Base-by-base conservation (phyloP, 2,113 vertebrate species). In the Ceyx cyanopectus region DNA sequence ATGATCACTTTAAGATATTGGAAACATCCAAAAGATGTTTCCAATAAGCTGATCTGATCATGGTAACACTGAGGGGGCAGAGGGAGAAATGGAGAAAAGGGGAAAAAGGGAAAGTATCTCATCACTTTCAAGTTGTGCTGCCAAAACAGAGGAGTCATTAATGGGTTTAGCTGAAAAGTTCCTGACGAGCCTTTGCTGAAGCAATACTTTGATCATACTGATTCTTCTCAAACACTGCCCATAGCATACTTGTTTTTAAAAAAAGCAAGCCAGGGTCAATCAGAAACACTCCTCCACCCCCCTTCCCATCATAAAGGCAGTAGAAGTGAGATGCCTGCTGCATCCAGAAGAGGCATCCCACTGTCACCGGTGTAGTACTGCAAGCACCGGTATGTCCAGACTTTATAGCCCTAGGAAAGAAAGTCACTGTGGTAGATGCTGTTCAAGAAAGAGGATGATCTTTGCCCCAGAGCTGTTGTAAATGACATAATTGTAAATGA, bases 381-480 rank as follows among this genome's bases (percentile, higher is more conserved):
- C 48, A 24, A 10, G 16, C 57, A 29, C 34, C 29, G 18, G 41
- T 1, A 6, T 1, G 18, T 46, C 22, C 58, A 54, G 21, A 26
- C 53, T 22, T 7, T 5, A 32, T 9, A 75, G 90, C 14, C 41
- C 23, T 22, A 51, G 58, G 66, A 0, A 1, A 87, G 27, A 61
- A 75, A 75, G 30, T 16, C 43, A 34, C 45, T 30, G 57, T 2
- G 8, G n/a, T 8, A 88, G 48, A 48, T 12, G 62, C 65, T 82
- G 74, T 10, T 79, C 53, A 70, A 40, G 27, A 43, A 81, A 81
- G 51, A 89, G 51, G 46, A 58, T 14, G 58, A 51, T 65, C 58
- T 80, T 43, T 89, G 74, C 46, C 78, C 74, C 70, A 80, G 50
- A 93, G 67, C 65, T 90, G 87, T 24, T 87, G 48, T 30, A 83